Conservation (phyloP, 1,140 invertebrate species). For the Onthophagus taurus region DNA sequence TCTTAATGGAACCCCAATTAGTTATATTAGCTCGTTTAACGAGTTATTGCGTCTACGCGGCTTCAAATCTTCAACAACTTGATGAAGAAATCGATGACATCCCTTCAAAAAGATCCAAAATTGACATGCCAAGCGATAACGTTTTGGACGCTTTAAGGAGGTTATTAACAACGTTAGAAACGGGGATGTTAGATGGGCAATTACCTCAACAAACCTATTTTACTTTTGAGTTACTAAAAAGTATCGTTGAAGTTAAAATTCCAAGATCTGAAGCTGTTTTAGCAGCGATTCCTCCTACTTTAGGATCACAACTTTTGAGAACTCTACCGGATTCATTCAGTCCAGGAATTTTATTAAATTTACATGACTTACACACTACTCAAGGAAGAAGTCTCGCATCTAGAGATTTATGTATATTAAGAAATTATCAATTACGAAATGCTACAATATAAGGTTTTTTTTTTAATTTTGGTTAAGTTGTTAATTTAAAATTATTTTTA, state of each 20-base stretch:
- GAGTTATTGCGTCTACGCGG: slow-evolving; percentile 68
- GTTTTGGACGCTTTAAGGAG: slow-evolving; percentile 18
- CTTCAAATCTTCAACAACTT: slow-evolving; percentile 32
- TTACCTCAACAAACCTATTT: slow-evolving; percentile 79
- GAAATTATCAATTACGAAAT: slow-evolving; percentile 61
- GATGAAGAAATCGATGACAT: slow-evolving; percentile 7
- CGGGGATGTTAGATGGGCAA: slow-evolving; percentile 51
- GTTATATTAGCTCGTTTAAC: slow-evolving; percentile 62
- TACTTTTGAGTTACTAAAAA: slow-evolving; percentile 72
- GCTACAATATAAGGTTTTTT: too few relatives aligned
- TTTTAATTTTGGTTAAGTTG: too few relatives aligned
- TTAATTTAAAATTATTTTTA: too few relatives aligned
- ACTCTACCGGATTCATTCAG: slow-evolving; percentile 66
- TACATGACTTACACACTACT: slow-evolving; percentile 66
- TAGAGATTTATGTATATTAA: slow-evolving; percentile 67
- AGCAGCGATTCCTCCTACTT: slow-evolving; percentile 65
- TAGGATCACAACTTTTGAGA: slow-evolving; percentile 70
- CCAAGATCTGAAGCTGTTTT: slow-evolving; percentile 66
- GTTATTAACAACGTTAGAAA: slow-evolving; percentile 30
- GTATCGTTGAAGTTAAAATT: slow-evolving; percentile 65
- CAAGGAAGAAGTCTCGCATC: slow-evolving; percentile 68
- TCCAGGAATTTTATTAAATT: slow-evolving; percentile 58
- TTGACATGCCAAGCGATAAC: neutral
- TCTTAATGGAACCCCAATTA: slow-evolving; percentile 60
- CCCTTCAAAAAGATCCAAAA: neutral